Evolutionary conservation across 2,113 vertebrate genomes (phyloP).

Genomic region (Climacteris rufus): DNA sequence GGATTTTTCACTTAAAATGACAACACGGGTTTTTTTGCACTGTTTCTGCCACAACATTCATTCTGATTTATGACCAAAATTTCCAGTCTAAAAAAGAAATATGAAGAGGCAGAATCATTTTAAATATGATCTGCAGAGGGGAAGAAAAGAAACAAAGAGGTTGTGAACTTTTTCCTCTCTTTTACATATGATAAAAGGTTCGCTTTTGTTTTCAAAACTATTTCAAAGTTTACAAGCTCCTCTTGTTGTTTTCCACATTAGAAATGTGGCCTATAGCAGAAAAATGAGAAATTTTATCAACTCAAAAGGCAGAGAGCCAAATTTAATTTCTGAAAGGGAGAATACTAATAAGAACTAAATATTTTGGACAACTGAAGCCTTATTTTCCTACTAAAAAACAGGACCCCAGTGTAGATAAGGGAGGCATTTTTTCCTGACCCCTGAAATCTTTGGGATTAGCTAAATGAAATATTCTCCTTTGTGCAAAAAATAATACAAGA

Average conservation of each 20-base stretch:
- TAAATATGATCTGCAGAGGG: not conserved
- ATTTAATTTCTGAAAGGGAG: not conserved
- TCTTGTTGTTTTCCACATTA: not conserved
- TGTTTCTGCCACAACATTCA: not conserved
- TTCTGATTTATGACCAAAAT: not conserved
- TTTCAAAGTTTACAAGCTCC: not conserved
- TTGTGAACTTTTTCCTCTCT: not conserved
- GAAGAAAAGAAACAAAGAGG: not conserved
- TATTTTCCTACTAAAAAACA: not conserved
- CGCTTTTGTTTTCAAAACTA: not conserved
- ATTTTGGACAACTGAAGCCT: not conserved
- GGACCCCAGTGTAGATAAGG: not conserved
- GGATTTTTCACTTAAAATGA: not conserved
- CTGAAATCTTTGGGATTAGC: not conserved
- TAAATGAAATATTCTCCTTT: not conserved
- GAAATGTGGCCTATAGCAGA: not conserved
- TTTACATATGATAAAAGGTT: not conserved
- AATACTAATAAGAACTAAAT: not conserved
- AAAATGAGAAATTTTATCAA: not conserved
- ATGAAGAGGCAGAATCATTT: not conserved
- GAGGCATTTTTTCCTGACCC: not conserved
- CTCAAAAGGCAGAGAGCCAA: not conserved
- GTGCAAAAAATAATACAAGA: not conserved
- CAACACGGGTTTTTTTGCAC: not conserved
- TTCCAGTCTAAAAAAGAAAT: not conserved